These are phyloP conservation scores for Drosophila greeni DNA, from an alignment of 2,888 invertebrate genomes.

Conservation along the genomic window DNA sequence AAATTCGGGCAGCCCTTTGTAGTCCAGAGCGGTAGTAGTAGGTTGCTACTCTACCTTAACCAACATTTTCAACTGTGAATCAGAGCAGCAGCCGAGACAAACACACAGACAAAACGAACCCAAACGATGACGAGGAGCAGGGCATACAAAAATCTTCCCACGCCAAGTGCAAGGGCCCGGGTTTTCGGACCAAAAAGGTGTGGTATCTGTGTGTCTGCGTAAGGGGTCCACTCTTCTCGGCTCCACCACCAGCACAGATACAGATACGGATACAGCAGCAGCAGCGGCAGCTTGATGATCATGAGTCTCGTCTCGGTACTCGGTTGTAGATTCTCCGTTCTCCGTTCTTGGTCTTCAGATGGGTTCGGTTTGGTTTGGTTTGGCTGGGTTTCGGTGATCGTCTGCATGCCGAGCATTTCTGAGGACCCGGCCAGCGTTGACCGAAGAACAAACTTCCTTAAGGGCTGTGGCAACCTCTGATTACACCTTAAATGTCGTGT, in stretches of 20 bases:
- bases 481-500: conserved; percentile 70
- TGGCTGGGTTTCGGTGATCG: conserved; percentile 33
- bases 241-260: conserved; percentile 27
- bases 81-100: conserved; percentile 56
- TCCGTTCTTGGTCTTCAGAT: conserved; percentile 2
- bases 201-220: conserved; percentile 51
- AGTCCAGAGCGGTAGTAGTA: conserved; percentile 25
- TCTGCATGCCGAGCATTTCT: conserved; percentile 70
- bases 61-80: conserved; percentile 55
- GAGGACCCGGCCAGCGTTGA: conserved; percentile 48
- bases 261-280: conserved; percentile 31
- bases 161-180: conserved; percentile 74
- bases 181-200: conserved; percentile 58
- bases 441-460: conserved; percentile 59
- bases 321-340: background rate
- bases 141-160: conserved; percentile 78
- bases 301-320: conserved; percentile 26
- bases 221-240: conserved; percentile 20
- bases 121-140: conserved; percentile 37
- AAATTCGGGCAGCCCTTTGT: conserved; percentile 44
- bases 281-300: conserved; percentile 57
- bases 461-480: conserved; percentile 65
- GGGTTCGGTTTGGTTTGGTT: conserved; percentile 16
- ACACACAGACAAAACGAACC: conserved; percentile 1
- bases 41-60: conserved; percentile 9